phyloP scores from a whole-genome alignment of 2,888 invertebrate species.

The Zhengitettix transpicula region DNA sequence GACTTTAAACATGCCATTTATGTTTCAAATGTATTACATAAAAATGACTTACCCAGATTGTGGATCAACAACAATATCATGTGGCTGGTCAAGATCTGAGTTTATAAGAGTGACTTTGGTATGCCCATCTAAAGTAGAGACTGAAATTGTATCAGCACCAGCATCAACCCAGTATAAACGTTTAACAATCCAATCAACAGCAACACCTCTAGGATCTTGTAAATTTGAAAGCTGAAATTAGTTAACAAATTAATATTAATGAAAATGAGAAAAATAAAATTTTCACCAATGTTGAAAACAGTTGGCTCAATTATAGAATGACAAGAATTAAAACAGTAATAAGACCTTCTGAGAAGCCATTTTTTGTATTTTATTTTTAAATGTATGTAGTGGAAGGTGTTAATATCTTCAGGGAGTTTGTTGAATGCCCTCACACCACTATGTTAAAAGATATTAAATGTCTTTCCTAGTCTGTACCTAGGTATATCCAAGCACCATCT shows the following conservation, averaged over 20 bases:
- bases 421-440: too few relatives aligned
- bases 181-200: conserved; percentile 51
- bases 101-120: conserved; percentile 35
- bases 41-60: conserved; percentile 32
- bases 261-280: neutral
- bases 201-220: conserved; percentile 52
- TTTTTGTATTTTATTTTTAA: too few relatives aligned
- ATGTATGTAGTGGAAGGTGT: too few relatives aligned
- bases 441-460: too few relatives aligned
- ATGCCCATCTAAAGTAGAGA: conserved; percentile 38
- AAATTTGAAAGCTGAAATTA: conserved; percentile 30
- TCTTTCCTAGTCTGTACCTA: too few relatives aligned
- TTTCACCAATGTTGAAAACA: neutral
- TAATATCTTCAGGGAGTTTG: too few relatives aligned
- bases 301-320: too few relatives aligned
- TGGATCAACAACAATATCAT: conserved; percentile 52
- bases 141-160: conserved; percentile 24
- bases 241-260: neutral
- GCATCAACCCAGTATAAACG: conserved; percentile 53
- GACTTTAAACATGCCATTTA: too few relatives aligned
- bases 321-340: too few relatives aligned
- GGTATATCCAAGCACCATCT: too few relatives aligned
- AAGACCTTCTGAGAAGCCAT: too few relatives aligned
- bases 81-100: conserved; percentile 41
- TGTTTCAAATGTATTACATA: neutral